Percentiles rank a stretch among this genome's conserved stretches.
These are phyloP conservation scores for Ranitomeya imitator DNA, from an alignment of 2,113 vertebrate species.

Conservation along the genomic window DNA sequence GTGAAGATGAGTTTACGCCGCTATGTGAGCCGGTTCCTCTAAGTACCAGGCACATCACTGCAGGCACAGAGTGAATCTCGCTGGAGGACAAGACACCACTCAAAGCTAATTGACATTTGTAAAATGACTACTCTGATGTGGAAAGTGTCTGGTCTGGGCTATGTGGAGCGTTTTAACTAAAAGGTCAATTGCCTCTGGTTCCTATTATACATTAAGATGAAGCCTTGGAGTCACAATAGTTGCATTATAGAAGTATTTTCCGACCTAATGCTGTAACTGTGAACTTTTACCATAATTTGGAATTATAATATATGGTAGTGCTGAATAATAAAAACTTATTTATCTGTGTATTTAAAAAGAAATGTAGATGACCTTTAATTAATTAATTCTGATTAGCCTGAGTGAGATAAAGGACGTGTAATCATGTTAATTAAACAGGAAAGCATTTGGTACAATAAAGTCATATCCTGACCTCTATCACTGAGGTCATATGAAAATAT, in stretches of 20 bases:
- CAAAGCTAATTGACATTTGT: slow-evolving; percentile 44
- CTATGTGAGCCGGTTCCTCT: background rate
- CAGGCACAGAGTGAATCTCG: background rate
- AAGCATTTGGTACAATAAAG: background rate
- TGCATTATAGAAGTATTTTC: background rate
- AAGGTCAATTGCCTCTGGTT: slow-evolving; percentile 45
- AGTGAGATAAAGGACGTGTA: background rate
- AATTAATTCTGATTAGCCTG: background rate
- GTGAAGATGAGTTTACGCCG: slow-evolving; percentile 9
- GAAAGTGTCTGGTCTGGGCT: slow-evolving; percentile 8
- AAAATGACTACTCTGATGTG: slow-evolving; percentile 39
- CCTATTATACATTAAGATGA: slow-evolving; percentile 23
- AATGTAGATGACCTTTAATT: background rate
- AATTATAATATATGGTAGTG: slow-evolving; percentile 6
- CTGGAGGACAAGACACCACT: slow-evolving; percentile 15
- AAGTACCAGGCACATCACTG: slow-evolving; percentile 37
- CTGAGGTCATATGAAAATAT: background rate
- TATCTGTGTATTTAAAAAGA: background rate
- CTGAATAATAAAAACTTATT: background rate
- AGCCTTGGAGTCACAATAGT: slow-evolving; percentile 13
- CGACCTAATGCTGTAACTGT: background rate
- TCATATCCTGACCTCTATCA: background rate
- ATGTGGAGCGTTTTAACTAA: slow-evolving; percentile 6
- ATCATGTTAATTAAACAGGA: background rate
- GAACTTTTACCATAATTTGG: slow-evolving; percentile 25